Base-by-base conservation (phyloP, 1,140 invertebrate species). In the Cydia pomonella region DNA sequence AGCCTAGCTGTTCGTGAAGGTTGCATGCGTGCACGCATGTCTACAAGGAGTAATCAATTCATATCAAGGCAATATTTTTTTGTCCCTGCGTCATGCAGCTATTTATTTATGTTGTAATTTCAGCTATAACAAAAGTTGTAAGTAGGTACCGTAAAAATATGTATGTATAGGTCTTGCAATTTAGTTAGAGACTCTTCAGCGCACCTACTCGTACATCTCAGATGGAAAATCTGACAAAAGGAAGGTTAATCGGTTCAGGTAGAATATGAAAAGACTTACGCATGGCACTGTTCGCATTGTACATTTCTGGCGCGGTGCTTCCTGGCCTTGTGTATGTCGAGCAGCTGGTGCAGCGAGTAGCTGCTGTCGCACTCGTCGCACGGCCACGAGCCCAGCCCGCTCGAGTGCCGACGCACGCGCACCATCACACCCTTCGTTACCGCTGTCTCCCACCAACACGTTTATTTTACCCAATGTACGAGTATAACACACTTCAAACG, bases 321-420 rank as follows among this genome's bases (percentile, higher is more conserved):
- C 79, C 94, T 94, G 10, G 91, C 87, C 53, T 95, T 86, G 83
- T 97, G 96, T 47, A 96, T 85, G n/a, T 95, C 93, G 0, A 96
- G 90, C 18, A 96, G 83, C 79, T 97, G 96, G 73, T 94, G 87
- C n/a, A 97, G 81, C 0, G 96, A 95, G 79, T 96, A 97, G 0
- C 95, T 95, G 25, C 95, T 94, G n/a, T 96, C 94, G 81, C 96
- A 96, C 21, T 95, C 91, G 12, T 94, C 91, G 79, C 96, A 97
- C 73, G 94, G 94, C 93, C 87, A 96, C 79, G 83, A 84, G 2
- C 82, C 80, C 64, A 69, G 64, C 64, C 64, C 64, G 16, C 27
- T 38, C 64, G 64, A 69, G 29, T 18, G 64, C 13, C 64, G 64
- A 16, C 64, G 64, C 27, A 69, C 64, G 64, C 64, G 64, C 33